Evolutionary conservation across 1,140 invertebrate species (phyloP), one percentile per base, ranked within the genome.

Genomic region (Atopsyche davidsoni): DNA sequence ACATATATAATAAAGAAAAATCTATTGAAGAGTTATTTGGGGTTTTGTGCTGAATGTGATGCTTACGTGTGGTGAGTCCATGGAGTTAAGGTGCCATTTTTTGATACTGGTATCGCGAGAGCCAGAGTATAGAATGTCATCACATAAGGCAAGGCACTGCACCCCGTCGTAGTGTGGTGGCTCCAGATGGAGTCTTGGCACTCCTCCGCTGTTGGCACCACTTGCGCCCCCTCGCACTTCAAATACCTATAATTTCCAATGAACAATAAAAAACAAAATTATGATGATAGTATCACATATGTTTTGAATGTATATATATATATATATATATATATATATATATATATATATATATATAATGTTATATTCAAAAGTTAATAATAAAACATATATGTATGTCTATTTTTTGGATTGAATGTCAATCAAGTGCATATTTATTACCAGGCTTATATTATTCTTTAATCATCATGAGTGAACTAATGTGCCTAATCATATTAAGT

Each of bases 121-220:
- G 41, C 89, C 90, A 64, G 85, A 89, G 72, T 91, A 93, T 10
- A 93, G 69, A 14, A 77, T 80, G 44, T 66, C 66, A 4, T 86
- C 74, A 13, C 80, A 75, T 35, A 89, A 72, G n/a, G 82, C 78
- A 22, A 93, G 74, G 38, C 83, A 85, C 64, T 92, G 83, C 32
- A 93, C 87, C 7, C 91, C 91, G 64, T 95, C 91, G 66, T 93
- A 95, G 72, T 95, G 91, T 11, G 91, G 91, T 6, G 90, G 91
- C 47, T 86, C 81, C 7, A 95, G 69, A 60, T 85, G 86, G 11
- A 83, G 75, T 23, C 82, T 79, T 9, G 87, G 82, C 21, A 75
- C 66, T 56, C 64, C 67, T 1, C 55, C 58, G 14, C 28, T 53
- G 14, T 39, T 42, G 3, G 44, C 36, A n/a, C 56, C 51, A 18